A percentile compares a stretch with the other conserved stretches of the same genome.
Evolutionary conservation across 1,140 invertebrate species (phyloP).

Genomic region (Aricia agestis): DNA sequence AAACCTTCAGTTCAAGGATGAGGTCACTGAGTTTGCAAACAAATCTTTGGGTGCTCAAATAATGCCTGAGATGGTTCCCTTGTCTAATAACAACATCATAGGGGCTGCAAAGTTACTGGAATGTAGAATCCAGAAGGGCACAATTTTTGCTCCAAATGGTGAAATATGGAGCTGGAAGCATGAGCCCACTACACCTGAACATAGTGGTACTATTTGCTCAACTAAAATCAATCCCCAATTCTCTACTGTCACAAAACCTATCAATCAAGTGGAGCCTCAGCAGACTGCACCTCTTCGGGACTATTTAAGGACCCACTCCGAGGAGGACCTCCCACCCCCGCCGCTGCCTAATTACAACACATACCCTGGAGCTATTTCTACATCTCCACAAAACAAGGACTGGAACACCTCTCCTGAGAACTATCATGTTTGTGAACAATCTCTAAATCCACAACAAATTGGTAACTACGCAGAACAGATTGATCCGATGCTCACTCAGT

Average conservation of each 20-base stretch:
- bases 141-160: slow-evolving; percentile 73
- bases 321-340: slow-evolving; percentile 65
- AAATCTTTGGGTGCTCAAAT: slow-evolving; percentile 70
- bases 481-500: slow-evolving; percentile 55
- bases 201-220: slow-evolving; percentile 63
- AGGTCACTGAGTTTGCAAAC: slow-evolving; percentile 73
- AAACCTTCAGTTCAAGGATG: slow-evolving; percentile 75
- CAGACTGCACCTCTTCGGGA: slow-evolving; percentile 65
- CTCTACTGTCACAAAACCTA: slow-evolving; percentile 60
- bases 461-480: slow-evolving; percentile 45
- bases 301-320: slow-evolving; percentile 56
- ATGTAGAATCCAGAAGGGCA: slow-evolving; percentile 67
- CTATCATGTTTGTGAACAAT: slow-evolving; percentile 36
- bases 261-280: slow-evolving; percentile 66
- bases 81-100: slow-evolving; percentile 67
- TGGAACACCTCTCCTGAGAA: slow-evolving; percentile 44
- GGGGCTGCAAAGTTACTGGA: slow-evolving; percentile 59
- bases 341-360: slow-evolving; percentile 68
- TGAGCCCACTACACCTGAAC: slow-evolving; percentile 61
- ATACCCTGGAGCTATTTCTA: slow-evolving; percentile 57
- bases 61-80: slow-evolving; percentile 62
- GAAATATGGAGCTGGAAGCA: slow-evolving; percentile 76
- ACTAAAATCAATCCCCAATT: slow-evolving; percentile 68
- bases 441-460: slow-evolving; percentile 37
- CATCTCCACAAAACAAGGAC: slow-evolving; percentile 29